phyloP scores from a whole-genome alignment of 1,140 invertebrate genomes.

The Coptotermes formosanus region DNA sequence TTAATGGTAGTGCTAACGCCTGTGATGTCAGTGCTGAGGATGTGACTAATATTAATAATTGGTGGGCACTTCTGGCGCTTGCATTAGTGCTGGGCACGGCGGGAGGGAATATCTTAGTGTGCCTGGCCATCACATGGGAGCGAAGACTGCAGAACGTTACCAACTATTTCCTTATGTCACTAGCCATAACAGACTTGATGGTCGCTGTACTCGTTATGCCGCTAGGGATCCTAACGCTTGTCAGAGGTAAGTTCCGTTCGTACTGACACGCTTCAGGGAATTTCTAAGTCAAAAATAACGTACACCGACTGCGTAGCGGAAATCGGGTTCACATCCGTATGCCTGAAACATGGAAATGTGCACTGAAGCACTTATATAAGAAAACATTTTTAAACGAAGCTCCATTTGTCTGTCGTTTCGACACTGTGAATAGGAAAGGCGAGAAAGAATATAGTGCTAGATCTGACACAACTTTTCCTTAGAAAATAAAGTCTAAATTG shows the following conservation, averaged over 20 bases:
- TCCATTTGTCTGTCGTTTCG: no score
- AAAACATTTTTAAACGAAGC: no score
- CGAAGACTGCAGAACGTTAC: slow-evolving; percentile 89
- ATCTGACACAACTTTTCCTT: no score
- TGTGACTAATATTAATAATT: slow-evolving; percentile 50
- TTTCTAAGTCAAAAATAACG: no score
- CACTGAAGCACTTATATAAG: no score
- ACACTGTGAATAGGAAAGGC: no score
- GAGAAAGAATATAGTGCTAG: no score
- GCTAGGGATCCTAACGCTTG: slow-evolving; percentile 74
- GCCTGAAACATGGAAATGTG: no score
- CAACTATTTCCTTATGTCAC: slow-evolving; percentile 94
- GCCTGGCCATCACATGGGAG: slow-evolving; percentile 86
- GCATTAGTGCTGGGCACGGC: slow-evolving; percentile 84
- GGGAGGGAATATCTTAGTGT: slow-evolving; percentile 91
- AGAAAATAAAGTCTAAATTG: no score
- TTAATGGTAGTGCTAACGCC: not conserved
- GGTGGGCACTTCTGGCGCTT: slow-evolving; percentile 73
- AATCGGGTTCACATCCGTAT: no score
- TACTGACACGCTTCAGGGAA: not conserved
- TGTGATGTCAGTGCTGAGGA: not conserved
- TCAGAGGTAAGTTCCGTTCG: slow-evolving; percentile 62
- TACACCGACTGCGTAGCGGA: no score
- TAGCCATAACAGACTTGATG: slow-evolving; percentile 93
- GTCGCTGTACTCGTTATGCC: slow-evolving; percentile 92